phyloP scores from a whole-genome alignment of 2,888 invertebrate genomes.

The Acleris laterana region DNA sequence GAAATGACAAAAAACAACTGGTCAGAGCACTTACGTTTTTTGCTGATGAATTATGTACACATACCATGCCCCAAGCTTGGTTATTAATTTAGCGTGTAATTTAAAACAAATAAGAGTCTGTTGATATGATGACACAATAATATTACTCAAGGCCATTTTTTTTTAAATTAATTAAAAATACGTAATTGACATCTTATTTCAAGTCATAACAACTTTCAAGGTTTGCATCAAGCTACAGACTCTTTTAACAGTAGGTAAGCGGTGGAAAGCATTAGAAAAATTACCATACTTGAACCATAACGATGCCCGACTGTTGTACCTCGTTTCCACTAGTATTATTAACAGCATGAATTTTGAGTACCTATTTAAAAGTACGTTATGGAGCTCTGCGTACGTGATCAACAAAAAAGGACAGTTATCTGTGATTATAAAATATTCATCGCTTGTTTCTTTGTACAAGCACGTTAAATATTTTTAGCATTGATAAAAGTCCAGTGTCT shows the following conservation, averaged over 20 bases:
- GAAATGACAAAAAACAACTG: constrained; percentile 50
- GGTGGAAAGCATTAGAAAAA: constrained; percentile 55
- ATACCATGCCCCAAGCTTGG: constrained; percentile 47
- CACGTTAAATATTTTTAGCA: background rate
- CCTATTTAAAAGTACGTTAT: background rate
- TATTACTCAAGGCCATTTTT: background rate
- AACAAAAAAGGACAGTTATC: too few species aligned
- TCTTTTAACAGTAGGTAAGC: constrained; percentile 44
- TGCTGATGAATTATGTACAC: constrained; percentile 21
- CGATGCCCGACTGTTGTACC: constrained; percentile 42
- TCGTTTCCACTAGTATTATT: constrained; percentile 35
- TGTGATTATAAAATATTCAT: too few species aligned
- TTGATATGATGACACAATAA: constrained; percentile 6
- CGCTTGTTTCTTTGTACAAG: too few species aligned
- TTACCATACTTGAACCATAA: constrained; percentile 73
- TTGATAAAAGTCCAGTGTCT: background rate
- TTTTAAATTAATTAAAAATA: too few species aligned
- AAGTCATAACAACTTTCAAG: background rate
- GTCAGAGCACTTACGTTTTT: constrained; percentile 33
- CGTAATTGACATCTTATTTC: too few species aligned
- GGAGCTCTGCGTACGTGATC: background rate
- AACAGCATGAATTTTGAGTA: constrained; percentile 19
- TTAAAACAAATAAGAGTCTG: constrained; percentile 10
- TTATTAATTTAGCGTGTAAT: constrained; percentile 45
- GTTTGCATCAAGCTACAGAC: background rate